phyloP scores from a whole-genome alignment of 2,113 vertebrate species.

The Prolemur simus region DNA sequence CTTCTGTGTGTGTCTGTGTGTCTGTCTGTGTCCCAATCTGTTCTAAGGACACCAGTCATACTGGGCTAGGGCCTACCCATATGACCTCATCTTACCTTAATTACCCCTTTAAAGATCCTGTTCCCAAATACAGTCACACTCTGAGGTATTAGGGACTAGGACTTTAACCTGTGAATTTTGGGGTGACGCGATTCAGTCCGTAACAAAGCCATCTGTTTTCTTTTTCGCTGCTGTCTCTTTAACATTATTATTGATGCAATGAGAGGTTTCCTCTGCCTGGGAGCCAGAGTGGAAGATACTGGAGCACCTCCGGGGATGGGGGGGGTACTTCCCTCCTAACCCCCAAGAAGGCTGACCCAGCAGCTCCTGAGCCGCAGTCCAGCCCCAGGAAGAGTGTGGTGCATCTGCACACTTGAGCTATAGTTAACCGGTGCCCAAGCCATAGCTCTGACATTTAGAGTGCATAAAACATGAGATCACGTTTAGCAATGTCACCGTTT shows the following conservation, averaged over 20 bases:
- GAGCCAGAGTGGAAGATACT: not conserved
- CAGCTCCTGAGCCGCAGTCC: fast-evolving
- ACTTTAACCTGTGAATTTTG: not conserved
- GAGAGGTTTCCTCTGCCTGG: not conserved
- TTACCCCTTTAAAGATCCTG: not conserved
- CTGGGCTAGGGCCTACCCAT: fast-evolving
- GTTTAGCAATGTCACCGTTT: not conserved
- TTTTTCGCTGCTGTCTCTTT: slow-evolving; percentile 27
- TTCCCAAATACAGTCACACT: not conserved
- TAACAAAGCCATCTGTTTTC: not conserved
- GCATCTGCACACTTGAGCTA: not conserved
- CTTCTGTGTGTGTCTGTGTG: not conserved
- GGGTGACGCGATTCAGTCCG: not conserved
- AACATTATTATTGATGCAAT: not conserved
- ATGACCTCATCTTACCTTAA: not conserved
- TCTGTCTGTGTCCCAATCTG: not conserved
- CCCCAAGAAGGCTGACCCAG: fast-evolving
- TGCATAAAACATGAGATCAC: not conserved
- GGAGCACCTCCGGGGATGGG: not conserved
- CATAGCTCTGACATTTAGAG: not conserved
- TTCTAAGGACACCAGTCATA: not conserved
- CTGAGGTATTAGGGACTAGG: not conserved
- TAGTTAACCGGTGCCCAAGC: not conserved
- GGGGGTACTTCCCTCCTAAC: not conserved
- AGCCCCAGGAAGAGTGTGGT: fast-evolving